These are phyloP conservation scores for Cephalopachus bancanus DNA, from an alignment of 2,797 vertebrate species.

Conservation along the genomic window DNA sequence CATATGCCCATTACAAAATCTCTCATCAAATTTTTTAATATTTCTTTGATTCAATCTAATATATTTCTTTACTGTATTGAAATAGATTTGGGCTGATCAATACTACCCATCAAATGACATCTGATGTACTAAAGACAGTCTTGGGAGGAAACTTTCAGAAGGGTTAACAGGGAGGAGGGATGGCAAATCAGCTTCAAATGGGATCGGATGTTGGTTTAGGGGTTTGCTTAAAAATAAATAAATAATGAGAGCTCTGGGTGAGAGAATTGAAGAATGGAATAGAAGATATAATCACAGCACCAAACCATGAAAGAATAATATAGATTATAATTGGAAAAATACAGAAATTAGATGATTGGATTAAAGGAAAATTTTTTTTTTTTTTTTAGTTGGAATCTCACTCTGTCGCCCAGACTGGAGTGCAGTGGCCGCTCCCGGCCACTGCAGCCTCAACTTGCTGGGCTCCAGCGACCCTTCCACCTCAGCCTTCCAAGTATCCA, in stretches of 20 bases:
- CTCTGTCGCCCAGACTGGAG: too few species aligned
- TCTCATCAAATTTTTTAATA: conserved; percentile 10
- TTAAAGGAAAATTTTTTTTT: neutral
- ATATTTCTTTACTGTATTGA: neutral
- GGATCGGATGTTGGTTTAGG: neutral
- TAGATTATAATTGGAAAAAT: neutral
- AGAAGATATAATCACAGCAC: neutral
- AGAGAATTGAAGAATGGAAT: neutral
- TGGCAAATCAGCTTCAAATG: neutral
- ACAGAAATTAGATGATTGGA: neutral
- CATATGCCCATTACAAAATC: neutral
- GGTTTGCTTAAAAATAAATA: neutral
- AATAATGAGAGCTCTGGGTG: neutral
- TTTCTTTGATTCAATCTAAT: conserved; percentile 20
- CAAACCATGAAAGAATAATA: neutral
- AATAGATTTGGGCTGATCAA: neutral
- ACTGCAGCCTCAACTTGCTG: too few species aligned
- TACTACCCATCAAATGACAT: neutral
- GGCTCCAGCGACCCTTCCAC: too few species aligned
- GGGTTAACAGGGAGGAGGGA: neutral
- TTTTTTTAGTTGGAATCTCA: too few species aligned
- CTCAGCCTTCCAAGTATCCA: too few species aligned
- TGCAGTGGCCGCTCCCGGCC: too few species aligned
- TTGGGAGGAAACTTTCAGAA: neutral
- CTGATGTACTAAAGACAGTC: neutral